These are phyloP conservation scores for Scolopax mira DNA, from an alignment of 2,113 vertebrate genomes.

Conservation along the genomic window DNA sequence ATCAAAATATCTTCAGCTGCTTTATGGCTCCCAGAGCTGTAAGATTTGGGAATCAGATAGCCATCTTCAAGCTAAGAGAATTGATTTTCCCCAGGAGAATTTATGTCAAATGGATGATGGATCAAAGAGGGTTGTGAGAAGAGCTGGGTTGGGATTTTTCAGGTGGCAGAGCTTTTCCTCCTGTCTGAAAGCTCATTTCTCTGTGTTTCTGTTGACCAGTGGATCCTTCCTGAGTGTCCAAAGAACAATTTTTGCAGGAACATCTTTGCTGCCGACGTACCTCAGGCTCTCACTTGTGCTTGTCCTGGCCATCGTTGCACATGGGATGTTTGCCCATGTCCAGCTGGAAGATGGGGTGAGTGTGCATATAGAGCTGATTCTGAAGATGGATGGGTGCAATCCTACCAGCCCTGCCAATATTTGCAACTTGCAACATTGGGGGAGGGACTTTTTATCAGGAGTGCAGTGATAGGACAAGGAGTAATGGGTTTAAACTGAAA, in stretches of 20 bases:
- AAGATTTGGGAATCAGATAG: background rate
- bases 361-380: background rate
- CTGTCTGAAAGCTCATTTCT: background rate
- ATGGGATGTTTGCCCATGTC: background rate
- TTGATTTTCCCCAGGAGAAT: background rate
- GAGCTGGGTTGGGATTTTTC: background rate
- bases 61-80: background rate
- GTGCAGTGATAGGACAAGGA: too few relatives aligned
- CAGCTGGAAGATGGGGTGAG: background rate
- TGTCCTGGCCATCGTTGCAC: background rate
- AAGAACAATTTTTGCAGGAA: background rate
- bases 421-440: background rate
- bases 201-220: rapidly evolving
- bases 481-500: too few relatives aligned
- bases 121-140: background rate
- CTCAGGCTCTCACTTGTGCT: background rate
- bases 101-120: background rate
- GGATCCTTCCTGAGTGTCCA: background rate
- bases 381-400: background rate
- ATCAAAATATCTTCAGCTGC: background rate
- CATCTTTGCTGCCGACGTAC: rapidly evolving
- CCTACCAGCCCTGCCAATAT: background rate
- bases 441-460: too few relatives aligned
- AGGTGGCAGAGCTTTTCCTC: background rate
- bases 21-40: background rate